Conservation (phyloP, 2,113 vertebrate species). For the Tonatia bakeri region DNA sequence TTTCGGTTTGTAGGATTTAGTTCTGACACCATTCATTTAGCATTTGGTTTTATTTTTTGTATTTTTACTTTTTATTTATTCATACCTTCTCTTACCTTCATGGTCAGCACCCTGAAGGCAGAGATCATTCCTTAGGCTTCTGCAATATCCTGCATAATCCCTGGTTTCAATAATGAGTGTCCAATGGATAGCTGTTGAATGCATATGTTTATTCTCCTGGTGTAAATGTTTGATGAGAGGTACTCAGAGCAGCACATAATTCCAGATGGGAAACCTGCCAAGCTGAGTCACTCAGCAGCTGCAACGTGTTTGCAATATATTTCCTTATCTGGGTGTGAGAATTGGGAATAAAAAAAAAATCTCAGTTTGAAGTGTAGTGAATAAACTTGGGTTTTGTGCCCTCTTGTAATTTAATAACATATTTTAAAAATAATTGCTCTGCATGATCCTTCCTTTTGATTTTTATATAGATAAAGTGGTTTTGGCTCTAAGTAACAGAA, state of each 20-base stretch:
- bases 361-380: background rate
- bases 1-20: background rate
- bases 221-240: background rate
- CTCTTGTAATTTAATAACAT: conserved; percentile 1
- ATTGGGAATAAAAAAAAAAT: conserved; percentile 30
- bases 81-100: background rate
- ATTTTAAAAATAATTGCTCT: background rate
- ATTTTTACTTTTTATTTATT: background rate
- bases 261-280: conserved; percentile 36
- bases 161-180: background rate
- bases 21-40: background rate
- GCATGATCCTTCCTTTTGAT: background rate
- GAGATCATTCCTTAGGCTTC: background rate
- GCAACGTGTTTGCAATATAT: conserved; percentile 17
- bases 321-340: conserved; percentile 16
- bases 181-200: conserved; percentile 8
- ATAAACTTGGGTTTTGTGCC: background rate
- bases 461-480: background rate
- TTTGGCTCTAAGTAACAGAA: background rate
- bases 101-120: background rate
- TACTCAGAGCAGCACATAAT: conserved; percentile 5
- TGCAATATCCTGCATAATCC: background rate
- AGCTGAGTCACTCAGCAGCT: conserved; percentile 63
- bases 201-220: background rate
- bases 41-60: background rate